Evolutionary conservation across 2,113 vertebrate species (phyloP).

Genomic region (Leptobrachium ailaonicum): DNA sequence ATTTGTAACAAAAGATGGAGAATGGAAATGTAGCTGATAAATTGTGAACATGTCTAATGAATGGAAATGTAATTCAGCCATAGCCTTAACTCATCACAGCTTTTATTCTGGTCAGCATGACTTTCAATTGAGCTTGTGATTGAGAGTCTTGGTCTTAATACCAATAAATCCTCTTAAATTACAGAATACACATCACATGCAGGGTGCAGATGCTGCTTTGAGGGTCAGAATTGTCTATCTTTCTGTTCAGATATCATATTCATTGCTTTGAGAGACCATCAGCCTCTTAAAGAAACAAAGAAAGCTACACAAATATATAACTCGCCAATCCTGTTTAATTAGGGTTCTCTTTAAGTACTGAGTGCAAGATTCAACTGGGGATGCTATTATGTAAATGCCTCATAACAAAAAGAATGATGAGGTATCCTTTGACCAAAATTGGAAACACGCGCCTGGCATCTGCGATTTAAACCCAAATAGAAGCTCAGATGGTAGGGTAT

Average conservation of each 20-base stretch:
- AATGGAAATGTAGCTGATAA: no score
- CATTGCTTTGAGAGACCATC: not conserved
- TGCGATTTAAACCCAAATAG: not conserved
- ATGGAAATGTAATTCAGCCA: not conserved
- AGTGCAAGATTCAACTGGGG: not conserved
- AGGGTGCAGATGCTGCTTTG: slow-evolving; percentile 1
- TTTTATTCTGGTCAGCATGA: not conserved
- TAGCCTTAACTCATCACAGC: slow-evolving; percentile 8
- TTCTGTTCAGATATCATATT: not conserved
- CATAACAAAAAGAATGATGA: slow-evolving; percentile 30
- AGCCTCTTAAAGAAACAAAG: slow-evolving; percentile 9
- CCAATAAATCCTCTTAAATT: not conserved
- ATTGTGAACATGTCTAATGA: not conserved
- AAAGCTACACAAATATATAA: not conserved
- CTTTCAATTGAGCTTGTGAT: slow-evolving; percentile 2
- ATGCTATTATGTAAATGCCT: slow-evolving; percentile 21
- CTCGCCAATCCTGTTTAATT: no score
- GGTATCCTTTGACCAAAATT: slow-evolving; percentile 21
- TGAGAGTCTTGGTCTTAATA: not conserved
- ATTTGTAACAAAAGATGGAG: no score
- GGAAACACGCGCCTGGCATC: not conserved
- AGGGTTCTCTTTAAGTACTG: no score
- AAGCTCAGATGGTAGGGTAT: slow-evolving; percentile 49
- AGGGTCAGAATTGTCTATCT: not conserved
- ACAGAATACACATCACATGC: not conserved